phyloP scores from a whole-genome alignment of 2,797 vertebrate genomes.

The Acipenser transmontanus region DNA sequence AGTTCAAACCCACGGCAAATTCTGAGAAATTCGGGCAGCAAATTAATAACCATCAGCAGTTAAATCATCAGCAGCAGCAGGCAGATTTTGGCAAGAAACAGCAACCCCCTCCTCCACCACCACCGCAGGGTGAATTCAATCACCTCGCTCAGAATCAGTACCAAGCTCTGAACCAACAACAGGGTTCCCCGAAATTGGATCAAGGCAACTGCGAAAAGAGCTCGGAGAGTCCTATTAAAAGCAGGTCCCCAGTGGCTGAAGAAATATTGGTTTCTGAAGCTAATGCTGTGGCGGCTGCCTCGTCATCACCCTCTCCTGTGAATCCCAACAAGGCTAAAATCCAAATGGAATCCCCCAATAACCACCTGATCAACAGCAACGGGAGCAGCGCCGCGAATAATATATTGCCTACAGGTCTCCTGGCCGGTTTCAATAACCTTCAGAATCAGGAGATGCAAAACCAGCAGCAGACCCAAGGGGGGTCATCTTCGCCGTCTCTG shows the following conservation, averaged over 20 bases:
- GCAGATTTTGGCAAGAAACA: conserved; percentile 35
- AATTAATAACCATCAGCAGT: conserved; percentile 62
- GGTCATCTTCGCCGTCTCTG: conserved; percentile 74
- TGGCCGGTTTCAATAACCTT: conserved; percentile 75
- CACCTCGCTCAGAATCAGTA: conserved; percentile 46
- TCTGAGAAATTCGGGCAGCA: conserved; percentile 49
- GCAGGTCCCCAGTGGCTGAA: conserved; percentile 43
- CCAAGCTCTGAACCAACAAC: conserved; percentile 19
- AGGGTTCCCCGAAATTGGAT: conserved; percentile 32
- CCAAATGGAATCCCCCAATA: conserved; percentile 85
- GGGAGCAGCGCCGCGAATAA: conserved; percentile 53
- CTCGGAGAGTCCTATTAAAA: conserved; percentile 40
- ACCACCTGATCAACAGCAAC: conserved; percentile 73
- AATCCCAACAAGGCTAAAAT: conserved; percentile 50
- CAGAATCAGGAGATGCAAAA: conserved; percentile 75
- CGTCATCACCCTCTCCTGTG: conserved; percentile 55
- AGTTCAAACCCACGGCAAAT: conserved; percentile 31
- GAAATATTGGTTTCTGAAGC: conserved; percentile 44
- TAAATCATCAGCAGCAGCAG: conserved; percentile 33
- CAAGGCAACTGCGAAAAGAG: background rate
- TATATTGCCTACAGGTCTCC: conserved; percentile 72
- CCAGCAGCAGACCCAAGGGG: conserved; percentile 57
- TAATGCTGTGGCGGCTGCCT: conserved; percentile 63
- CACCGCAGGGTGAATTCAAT: conserved; percentile 42
- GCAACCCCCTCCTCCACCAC: conserved; percentile 26